phyloP scores from a whole-genome alignment of 2,888 invertebrate genomes.

The Erpobdella octoculata region DNA sequence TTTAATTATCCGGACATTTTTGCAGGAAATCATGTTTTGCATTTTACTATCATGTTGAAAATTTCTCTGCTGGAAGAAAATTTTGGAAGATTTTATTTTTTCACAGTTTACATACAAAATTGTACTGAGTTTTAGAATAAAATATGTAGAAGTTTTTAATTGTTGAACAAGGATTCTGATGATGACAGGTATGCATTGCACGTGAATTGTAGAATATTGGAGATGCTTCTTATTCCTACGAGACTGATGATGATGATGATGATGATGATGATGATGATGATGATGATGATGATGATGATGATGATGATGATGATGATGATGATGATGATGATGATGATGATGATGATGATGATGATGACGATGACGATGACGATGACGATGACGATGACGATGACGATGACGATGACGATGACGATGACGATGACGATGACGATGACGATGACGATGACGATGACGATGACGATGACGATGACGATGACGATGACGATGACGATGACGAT shows the following conservation, averaged over 20 bases:
- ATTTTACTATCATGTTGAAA: too few relatives aligned
- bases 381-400: neutral
- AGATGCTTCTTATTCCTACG: too few relatives aligned
- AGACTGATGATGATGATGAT: neutral
- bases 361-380: neutral
- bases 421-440: neutral
- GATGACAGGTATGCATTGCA: too few relatives aligned
- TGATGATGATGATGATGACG: neutral
- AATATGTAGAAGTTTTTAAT: too few relatives aligned
- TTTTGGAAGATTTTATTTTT: too few relatives aligned
- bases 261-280: constrained; percentile 15
- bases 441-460: constrained; percentile 16
- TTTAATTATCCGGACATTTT: too few relatives aligned
- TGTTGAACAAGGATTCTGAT: too few relatives aligned
- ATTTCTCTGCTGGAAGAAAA: too few relatives aligned
- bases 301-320: neutral
- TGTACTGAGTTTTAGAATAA: too few relatives aligned
- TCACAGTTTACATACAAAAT: too few relatives aligned
- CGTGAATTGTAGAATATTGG: too few relatives aligned
- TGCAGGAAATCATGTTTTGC: too few relatives aligned
- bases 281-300: neutral
- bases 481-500: neutral
- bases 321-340: constrained; percentile 20
- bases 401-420: constrained; percentile 3
- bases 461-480: neutral